These are phyloP conservation scores for Tetrax tetrax DNA, from an alignment of 2,113 vertebrate species.

Conservation along the genomic window DNA sequence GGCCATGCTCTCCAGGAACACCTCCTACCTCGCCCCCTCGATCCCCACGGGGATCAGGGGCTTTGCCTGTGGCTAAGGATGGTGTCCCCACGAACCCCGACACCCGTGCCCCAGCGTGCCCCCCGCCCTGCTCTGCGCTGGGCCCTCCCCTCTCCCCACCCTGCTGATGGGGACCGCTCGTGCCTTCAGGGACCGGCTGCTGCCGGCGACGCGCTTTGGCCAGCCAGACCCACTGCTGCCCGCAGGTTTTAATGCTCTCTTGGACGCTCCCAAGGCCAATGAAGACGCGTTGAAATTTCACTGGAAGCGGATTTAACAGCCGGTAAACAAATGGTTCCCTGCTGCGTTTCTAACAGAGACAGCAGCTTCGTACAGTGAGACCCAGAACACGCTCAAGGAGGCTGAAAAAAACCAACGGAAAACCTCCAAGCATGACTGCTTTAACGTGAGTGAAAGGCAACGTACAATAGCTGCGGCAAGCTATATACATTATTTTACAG, in stretches of 20 bases:
- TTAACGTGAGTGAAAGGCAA: neutral
- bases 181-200: fast-evolving
- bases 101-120: fast-evolving
- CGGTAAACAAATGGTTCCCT: neutral
- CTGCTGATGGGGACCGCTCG: neutral
- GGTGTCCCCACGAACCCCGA: fast-evolving
- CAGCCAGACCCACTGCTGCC: fast-evolving
- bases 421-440: neutral
- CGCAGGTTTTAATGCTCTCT: fast-evolving
- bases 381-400: neutral
- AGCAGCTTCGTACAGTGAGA: neutral
- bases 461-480: neutral
- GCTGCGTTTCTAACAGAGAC: neutral
- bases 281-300: fast-evolving
- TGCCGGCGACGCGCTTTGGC: fast-evolving
- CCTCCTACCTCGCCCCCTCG: fast-evolving
- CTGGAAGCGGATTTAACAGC: neutral
- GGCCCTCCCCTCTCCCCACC: neutral
- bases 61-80: neutral
- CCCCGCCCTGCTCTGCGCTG: fast-evolving
- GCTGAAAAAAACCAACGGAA: neutral
- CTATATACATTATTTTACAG: neutral
- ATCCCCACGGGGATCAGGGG: fast-evolving
- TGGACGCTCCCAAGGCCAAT: fast-evolving
- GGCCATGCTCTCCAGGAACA: fast-evolving